phyloP scores from a whole-genome alignment of 2,113 vertebrate species.

The Xyrauchen texanus region DNA sequence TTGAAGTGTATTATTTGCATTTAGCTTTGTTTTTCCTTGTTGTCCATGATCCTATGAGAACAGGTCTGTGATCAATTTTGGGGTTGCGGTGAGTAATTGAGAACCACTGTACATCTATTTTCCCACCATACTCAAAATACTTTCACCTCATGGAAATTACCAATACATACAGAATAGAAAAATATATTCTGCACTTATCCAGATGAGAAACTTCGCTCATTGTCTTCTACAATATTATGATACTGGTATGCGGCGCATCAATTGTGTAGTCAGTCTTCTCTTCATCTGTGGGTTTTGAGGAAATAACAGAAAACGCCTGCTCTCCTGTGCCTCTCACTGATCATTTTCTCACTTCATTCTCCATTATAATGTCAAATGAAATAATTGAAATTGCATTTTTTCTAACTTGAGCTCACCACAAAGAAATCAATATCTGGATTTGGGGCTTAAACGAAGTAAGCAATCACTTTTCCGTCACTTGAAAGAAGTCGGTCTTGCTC shows the following conservation, averaged over 20 bases:
- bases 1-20: too few species aligned
- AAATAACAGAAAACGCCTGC: constrained; percentile 6
- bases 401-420: neutral
- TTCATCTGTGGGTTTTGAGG: neutral
- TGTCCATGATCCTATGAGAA: too few species aligned
- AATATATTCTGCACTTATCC: neutral
- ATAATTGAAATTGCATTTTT: constrained; percentile 17
- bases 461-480: constrained; percentile 25
- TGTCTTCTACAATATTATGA: neutral
- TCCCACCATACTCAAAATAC: neutral
- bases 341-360: neutral
- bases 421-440: constrained; percentile 29
- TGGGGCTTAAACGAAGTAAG: constrained; percentile 1
- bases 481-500: constrained; percentile 20
- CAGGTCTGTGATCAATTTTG: too few species aligned
- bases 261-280: neutral
- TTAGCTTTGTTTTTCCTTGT: too few species aligned
- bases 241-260: neutral
- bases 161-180: neutral
- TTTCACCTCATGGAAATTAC: neutral
- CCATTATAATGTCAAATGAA: constrained; percentile 20
- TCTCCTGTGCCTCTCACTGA: neutral
- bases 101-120: neutral
- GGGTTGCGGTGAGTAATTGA: too few species aligned
- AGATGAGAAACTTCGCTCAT: neutral